These are phyloP conservation scores for Presbytis comata DNA, from an alignment of 2,797 vertebrate genomes.

Conservation along the genomic window DNA sequence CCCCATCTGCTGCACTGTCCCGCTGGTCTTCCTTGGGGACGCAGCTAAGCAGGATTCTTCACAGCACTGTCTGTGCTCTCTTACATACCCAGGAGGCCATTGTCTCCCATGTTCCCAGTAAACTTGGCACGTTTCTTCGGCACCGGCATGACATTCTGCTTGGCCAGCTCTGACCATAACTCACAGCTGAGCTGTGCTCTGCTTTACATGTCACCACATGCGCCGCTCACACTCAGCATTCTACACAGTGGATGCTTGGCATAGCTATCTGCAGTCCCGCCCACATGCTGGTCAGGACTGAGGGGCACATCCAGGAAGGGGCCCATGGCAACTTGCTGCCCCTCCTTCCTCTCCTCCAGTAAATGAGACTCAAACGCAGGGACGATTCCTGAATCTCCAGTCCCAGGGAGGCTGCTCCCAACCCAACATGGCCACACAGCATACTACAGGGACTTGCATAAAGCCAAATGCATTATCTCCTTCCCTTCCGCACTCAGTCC, in stretches of 20 bases:
- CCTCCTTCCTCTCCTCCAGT: not conserved
- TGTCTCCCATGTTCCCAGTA: not conserved
- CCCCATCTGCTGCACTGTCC: fast-evolving
- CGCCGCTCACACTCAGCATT: not conserved
- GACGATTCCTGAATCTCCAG: not conserved
- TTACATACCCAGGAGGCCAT: fast-evolving
- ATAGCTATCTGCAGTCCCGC: fast-evolving
- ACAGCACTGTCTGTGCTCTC: not conserved
- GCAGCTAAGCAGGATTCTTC: not conserved
- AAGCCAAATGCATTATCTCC: not conserved
- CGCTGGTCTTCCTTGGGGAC: not conserved
- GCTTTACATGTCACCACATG: not conserved
- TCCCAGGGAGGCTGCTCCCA: not conserved
- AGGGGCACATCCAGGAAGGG: not conserved
- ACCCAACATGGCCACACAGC: fast-evolving
- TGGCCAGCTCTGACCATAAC: not conserved
- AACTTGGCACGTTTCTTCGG: not conserved
- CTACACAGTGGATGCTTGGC: not conserved
- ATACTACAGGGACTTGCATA: not conserved
- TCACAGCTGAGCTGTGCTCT: not conserved
- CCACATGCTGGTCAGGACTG: fast-evolving
- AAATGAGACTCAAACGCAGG: not conserved
- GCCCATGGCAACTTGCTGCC: not conserved
- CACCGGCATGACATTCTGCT: not conserved
- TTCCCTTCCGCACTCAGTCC: not conserved